These are phyloP conservation scores for Hybos culiciformis DNA, from an alignment of 2,888 invertebrate species.

Conservation along the genomic window DNA sequence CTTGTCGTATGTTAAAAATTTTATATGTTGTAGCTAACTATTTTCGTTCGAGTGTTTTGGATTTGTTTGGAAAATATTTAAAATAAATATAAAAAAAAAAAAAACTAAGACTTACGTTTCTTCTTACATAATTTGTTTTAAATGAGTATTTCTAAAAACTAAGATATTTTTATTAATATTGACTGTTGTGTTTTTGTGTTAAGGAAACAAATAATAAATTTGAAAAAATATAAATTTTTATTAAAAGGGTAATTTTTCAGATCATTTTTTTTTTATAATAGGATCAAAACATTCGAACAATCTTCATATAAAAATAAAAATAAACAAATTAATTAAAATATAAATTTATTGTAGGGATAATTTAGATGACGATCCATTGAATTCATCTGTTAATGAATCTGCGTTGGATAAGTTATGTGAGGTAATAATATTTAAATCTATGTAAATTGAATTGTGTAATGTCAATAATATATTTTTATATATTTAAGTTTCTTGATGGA, in stretches of 20 bases:
- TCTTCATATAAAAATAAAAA: too few relatives aligned
- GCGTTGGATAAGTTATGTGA: conserved; percentile 4
- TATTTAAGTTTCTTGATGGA: conserved; percentile 3
- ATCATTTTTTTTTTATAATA: too few relatives aligned
- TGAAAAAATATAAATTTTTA: too few relatives aligned
- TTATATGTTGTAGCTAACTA: too few relatives aligned
- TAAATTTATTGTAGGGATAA: conserved; percentile 2
- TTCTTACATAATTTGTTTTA: background rate
- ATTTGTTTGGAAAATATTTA: background rate
- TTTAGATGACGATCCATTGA: conserved; percentile 1
- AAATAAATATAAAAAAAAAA: background rate
- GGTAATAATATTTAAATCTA: too few relatives aligned
- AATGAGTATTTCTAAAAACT: background rate
- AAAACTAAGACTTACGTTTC: background rate
- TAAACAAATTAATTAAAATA: background rate
- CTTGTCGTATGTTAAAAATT: conserved; percentile 15
- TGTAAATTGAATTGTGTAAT: too few relatives aligned
- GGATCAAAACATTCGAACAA: too few relatives aligned
- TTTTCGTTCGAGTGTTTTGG: background rate
- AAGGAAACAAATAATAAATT: too few relatives aligned
- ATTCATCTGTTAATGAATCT: background rate
- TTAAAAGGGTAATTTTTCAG: too few relatives aligned
- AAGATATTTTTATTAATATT: too few relatives aligned
- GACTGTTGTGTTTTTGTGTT: too few relatives aligned
- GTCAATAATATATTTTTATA: background rate